Base-by-base conservation (phyloP, 2,113 vertebrate genomes). In the Laticauda colubrina region DNA sequence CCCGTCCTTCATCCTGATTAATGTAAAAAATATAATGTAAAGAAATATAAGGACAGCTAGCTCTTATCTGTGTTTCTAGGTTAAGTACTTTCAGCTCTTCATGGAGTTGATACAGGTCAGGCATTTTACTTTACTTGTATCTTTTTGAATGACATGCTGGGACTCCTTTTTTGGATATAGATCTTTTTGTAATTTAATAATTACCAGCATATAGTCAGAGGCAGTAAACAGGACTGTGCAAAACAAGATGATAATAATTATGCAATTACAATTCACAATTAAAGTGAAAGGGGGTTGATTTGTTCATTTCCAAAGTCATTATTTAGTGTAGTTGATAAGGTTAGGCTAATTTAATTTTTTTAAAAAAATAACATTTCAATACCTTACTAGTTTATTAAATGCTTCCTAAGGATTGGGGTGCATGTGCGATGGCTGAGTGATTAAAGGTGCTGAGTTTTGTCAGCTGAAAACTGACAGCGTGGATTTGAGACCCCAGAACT, bases 261-360 rank as follows among this genome's bases (percentile, higher is more conserved):
- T 64, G 88, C 75, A 91, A 89, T 88, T 92, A 34, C 12, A 1
- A 0, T 0, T 3, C 86, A 51, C 64, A 92, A 54, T 91, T 69
- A 20, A 39, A 87, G 89, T 87, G 55, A 93, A 90, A 54, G 55
- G 4, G 43, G 26, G 88, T 87, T n/a, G 69, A 14, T 93, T 92
- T 1, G 15, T 93, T 95, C 3, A 0, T 89, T 51, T 86, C 11
- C 90, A 86, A 90, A 94, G 90, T 92, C 0, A 2, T 93, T 91
- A 59, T 90, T 91, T 89, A 39, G 55, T 54, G 51, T 4, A 34
- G 53, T 69, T 86, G 91, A 90, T 61, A 92, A 54, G 0, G 0
- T 94, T 96, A 91, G 95, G 93, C 92, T 94, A 92, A 96, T 95
- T 93, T 92, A 94, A 93, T 95, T 92, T 95, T 96, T 92, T 94